phyloP scores from a whole-genome alignment of 2,888 invertebrate species.

The Cantharis lateralis region DNA sequence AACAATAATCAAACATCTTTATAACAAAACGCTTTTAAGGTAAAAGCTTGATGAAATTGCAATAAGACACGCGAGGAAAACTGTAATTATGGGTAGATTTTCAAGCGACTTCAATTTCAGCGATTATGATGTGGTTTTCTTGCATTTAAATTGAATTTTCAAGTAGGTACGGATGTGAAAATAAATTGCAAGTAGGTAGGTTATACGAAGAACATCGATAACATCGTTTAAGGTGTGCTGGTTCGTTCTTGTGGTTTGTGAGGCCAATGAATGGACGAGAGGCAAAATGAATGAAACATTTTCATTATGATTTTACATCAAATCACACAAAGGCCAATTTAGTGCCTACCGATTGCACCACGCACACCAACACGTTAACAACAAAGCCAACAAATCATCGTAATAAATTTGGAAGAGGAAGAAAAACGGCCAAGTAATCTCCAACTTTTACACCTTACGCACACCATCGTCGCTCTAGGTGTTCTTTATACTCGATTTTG shows the following conservation, averaged over 20 bases:
- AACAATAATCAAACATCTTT: background rate
- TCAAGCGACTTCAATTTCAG: background rate
- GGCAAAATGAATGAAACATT: background rate
- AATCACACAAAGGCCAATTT: background rate
- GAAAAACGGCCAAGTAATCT: background rate
- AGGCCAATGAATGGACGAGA: background rate
- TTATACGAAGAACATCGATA: background rate
- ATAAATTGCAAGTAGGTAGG: background rate
- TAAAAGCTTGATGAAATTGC: background rate
- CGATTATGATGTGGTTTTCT: background rate
- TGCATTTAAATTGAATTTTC: background rate
- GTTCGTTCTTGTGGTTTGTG: background rate
- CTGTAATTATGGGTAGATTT: background rate
- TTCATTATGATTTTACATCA: background rate
- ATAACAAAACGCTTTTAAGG: background rate
- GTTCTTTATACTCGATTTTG: slow-evolving; percentile 8
- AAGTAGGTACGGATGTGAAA: background rate
- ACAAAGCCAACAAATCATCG: background rate
- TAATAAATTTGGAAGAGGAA: background rate
- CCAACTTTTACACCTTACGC: background rate
- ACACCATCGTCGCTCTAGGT: background rate
- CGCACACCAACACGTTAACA: background rate
- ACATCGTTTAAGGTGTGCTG: background rate
- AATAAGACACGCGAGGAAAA: background rate
- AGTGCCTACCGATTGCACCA: background rate